phyloP scores from a whole-genome alignment of 2,888 invertebrate species.

The Aleiodes alternator region DNA sequence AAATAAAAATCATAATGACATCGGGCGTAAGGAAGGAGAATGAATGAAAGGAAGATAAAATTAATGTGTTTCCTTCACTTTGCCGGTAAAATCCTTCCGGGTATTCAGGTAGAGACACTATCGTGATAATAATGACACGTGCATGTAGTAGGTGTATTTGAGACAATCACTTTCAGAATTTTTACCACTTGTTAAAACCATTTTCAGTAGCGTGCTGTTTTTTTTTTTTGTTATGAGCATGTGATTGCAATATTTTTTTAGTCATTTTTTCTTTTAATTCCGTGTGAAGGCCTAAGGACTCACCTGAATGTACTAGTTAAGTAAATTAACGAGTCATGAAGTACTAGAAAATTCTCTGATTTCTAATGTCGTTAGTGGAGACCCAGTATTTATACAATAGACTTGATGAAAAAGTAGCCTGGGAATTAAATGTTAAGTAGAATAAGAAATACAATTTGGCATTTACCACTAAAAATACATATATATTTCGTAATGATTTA shows the following conservation, averaged over 20 bases:
- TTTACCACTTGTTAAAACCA: too few species aligned
- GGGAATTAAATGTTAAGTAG: too few species aligned
- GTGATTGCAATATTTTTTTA: too few species aligned
- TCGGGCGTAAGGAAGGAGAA: background rate
- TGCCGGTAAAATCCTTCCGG: constrained; percentile 50
- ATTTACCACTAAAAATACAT: background rate
- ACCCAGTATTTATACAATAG: background rate
- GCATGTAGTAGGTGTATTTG: constrained; percentile 4
- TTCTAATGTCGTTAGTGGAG: background rate
- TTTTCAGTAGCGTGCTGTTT: too few species aligned
- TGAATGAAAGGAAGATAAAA: constrained; percentile 31
- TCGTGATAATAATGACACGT: background rate
- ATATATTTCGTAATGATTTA: constrained; percentile 10
- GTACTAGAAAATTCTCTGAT: background rate
- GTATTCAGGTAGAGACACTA: constrained; percentile 44
- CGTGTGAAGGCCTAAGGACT: background rate
- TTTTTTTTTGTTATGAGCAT: too few species aligned
- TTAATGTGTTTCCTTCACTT: constrained; percentile 41
- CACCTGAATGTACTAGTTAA: background rate
- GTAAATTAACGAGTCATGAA: constrained; percentile 15
- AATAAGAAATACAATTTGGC: too few species aligned
- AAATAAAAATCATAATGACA: constrained; percentile 5
- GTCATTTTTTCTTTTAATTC: too few species aligned
- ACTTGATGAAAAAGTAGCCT: background rate
- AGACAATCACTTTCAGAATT: too few species aligned